These are phyloP conservation scores for Temnothorax rugatulus DNA, from an alignment of 2,888 invertebrate species.

Conservation along the genomic window DNA sequence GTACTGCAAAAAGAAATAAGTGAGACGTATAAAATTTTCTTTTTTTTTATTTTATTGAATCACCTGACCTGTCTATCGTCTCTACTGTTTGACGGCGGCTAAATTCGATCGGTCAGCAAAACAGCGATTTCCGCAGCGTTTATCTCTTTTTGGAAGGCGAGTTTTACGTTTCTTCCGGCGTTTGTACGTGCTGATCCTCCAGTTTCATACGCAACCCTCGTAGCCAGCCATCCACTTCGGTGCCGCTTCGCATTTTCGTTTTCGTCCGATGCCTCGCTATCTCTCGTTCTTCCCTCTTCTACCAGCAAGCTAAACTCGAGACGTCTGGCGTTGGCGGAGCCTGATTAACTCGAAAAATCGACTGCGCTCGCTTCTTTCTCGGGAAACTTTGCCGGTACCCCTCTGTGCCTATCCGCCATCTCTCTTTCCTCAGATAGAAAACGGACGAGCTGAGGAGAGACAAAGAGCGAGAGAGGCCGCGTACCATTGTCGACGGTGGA, in stretches of 20 bases:
- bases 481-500: constrained; percentile 45
- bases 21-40: no score
- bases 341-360: constrained; percentile 83
- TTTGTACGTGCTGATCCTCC: constrained; percentile 57
- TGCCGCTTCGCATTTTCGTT: constrained; percentile 56
- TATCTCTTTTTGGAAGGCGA: constrained; percentile 49
- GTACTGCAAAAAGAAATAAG: no score
- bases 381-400: constrained; percentile 40
- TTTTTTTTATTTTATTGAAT: not conserved
- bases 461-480: constrained; percentile 42
- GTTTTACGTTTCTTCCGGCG: constrained; percentile 50
- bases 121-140: constrained; percentile 61
- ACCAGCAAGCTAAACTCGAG: constrained; percentile 78
- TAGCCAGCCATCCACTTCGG: constrained; percentile 48
- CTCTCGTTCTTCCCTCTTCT: constrained; percentile 64
- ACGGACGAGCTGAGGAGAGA: constrained; percentile 49
- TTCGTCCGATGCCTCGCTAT: constrained; percentile 62
- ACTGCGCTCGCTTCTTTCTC: constrained; percentile 65
- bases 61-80: constrained; percentile 8
- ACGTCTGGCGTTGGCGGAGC: constrained; percentile 82
- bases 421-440: constrained; percentile 15
- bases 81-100: constrained; percentile 11
- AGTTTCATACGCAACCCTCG: constrained; percentile 48
- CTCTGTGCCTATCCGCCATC: constrained; percentile 13
- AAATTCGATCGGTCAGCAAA: constrained; percentile 45